phyloP scores from a whole-genome alignment of 1,140 invertebrate species.

The Magallana ariakensis region DNA sequence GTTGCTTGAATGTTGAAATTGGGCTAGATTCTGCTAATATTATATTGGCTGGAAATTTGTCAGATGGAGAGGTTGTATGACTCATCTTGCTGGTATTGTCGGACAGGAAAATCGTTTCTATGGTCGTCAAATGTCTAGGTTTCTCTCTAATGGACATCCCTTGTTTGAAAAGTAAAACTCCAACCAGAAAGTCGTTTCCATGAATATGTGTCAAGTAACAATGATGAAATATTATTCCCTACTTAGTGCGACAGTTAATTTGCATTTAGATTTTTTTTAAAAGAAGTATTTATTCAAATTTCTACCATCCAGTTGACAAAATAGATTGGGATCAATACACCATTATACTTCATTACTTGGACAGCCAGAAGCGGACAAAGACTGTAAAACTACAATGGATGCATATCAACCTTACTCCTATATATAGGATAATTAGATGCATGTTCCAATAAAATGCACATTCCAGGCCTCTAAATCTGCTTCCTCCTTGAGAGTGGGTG shows the following conservation, averaged over 20 bases:
- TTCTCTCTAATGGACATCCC: constrained; percentile 7
- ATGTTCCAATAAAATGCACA: constrained; percentile 28
- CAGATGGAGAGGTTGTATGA: not conserved
- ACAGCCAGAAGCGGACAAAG: constrained; percentile 17
- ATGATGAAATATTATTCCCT: not conserved
- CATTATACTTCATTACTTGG: not conserved
- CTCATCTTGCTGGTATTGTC: not conserved
- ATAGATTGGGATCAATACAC: constrained; percentile 12
- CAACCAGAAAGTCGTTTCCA: not conserved
- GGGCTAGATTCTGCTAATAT: not conserved
- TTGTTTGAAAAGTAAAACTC: constrained; percentile 4
- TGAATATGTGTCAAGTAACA: not conserved
- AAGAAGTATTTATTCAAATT: constrained; percentile 28
- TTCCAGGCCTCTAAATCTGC: constrained; percentile 22
- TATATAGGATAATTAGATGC: constrained; percentile 3
- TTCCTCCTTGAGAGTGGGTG: constrained; percentile 3
- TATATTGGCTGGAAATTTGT: constrained; percentile 27
- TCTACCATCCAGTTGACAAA: not conserved
- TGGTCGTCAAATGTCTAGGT: not conserved
- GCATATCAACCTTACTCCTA: not conserved
- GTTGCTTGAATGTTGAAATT: not conserved
- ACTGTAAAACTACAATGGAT: not conserved
- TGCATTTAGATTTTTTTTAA: not conserved
- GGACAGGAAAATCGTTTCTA: not conserved
- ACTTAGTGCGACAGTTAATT: not conserved